Conservation (phyloP, 2,888 invertebrate genomes). For the Drosophila niveifrons region DNA sequence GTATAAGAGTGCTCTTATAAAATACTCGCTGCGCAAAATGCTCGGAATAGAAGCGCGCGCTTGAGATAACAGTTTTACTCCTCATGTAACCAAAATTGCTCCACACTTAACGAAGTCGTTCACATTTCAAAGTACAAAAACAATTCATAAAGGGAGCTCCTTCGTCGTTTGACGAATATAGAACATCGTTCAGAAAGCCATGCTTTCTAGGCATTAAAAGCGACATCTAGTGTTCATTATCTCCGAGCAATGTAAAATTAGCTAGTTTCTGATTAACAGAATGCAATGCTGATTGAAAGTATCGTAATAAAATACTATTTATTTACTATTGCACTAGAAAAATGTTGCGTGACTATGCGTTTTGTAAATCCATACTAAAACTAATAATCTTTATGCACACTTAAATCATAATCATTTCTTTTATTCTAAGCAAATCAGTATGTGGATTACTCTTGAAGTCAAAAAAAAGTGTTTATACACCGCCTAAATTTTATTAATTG, state of each 20-base stretch:
- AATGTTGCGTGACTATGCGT: background rate
- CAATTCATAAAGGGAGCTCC: background rate
- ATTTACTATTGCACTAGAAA: too few species aligned
- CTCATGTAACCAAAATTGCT: constrained; percentile 29
- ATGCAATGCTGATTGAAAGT: background rate
- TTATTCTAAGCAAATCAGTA: too few species aligned
- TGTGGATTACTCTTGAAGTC: too few species aligned
- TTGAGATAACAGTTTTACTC: constrained; percentile 33
- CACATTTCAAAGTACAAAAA: background rate
- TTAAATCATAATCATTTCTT: too few species aligned
- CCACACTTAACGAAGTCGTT: constrained; percentile 41
- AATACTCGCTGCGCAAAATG: background rate
- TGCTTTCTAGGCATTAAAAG: background rate
- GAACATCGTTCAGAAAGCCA: background rate
- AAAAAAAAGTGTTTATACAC: too few species aligned
- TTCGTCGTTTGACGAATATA: background rate
- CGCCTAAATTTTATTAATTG: too few species aligned
- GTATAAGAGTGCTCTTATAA: constrained; percentile 34
- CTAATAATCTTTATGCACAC: too few species aligned
- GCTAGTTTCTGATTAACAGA: background rate
- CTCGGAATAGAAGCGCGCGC: constrained; percentile 6
- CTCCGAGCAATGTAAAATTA: background rate
- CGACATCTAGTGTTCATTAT: constrained; percentile 41
- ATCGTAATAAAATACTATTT: too few species aligned
- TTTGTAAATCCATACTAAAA: background rate